Evolutionary conservation across 1,140 invertebrate genomes (phyloP), one percentile per base, ranked within the genome.

Genomic region (Drosophila burlai): DNA sequence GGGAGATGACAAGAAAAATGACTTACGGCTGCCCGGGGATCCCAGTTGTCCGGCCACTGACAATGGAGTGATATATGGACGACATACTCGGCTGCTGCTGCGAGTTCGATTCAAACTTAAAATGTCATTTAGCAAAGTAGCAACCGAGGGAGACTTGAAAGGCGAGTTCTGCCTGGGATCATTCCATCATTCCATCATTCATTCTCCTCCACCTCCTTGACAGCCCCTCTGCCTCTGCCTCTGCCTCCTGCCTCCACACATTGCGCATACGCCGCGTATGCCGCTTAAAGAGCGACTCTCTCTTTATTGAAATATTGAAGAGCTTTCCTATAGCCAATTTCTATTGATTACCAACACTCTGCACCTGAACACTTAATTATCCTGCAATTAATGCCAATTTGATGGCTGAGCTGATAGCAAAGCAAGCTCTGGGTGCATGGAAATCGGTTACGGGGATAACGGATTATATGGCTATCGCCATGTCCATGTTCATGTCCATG

Each of bases 1-100:
- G 40, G 31, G 31, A 31, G 45, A 42, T 65, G 81, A 85, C 62
- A 85, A 87, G 79, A 85, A 83, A 87, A 85, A 85, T 85, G 69
- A 65, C 83, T 76, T 86, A 38, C 65, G 50, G 47, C 34, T 46
- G 38, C 38, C 16, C 16, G 13, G 26, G 54, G 31, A 60, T 46
- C 67, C 43, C n/a, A 42, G 34, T 42, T 52, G 46, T 68, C 69
- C 69, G 29, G 58, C n/a, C 57, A 54, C 11, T 55, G 54, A 66
- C 74, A 82, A 85, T 79, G 46, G 75, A 64, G 52, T 79, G 75
- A 85, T 85, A 65, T 76, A 83, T 72, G 47, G 43, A 45, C 42
- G 10, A 38, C 29, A 29, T 24, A 29, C 18, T 24, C 13, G 29
- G 26, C 24, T 54, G 16, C 24, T 54, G 16, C 21, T 57, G 9